These are phyloP conservation scores for Casuarius casuarius DNA, from an alignment of 2,113 vertebrate genomes.

Conservation along the genomic window DNA sequence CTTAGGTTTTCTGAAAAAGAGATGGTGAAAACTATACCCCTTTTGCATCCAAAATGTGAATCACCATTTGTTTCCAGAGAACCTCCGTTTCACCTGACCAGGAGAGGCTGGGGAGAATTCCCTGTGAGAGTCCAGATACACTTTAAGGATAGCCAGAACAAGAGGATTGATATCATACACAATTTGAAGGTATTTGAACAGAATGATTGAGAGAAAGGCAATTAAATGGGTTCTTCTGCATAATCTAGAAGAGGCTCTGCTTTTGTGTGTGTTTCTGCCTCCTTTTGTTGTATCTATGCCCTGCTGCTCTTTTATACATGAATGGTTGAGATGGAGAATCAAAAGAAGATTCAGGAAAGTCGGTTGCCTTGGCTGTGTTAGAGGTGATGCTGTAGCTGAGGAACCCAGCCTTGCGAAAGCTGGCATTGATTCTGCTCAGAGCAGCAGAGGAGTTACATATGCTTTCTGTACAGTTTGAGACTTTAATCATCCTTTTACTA, in stretches of 20 bases:
- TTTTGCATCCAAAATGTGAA: not conserved
- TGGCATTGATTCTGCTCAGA: not conserved
- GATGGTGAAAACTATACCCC: not conserved
- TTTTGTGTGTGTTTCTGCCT: not conserved
- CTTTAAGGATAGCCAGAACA: constrained; percentile 98
- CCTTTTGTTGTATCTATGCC: not conserved
- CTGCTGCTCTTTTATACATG: not conserved
- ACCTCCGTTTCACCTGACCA: constrained; percentile 95
- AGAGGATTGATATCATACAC: constrained; percentile 98
- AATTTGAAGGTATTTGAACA: constrained; percentile 90
- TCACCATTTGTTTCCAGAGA: constrained; percentile 82
- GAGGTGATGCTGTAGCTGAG: not conserved
- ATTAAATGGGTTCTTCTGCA: not conserved
- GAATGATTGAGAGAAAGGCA: not conserved
- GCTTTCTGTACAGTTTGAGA: not conserved
- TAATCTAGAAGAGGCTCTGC: not conserved
- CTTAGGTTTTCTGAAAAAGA: not conserved
- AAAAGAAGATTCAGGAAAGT: not conserved
- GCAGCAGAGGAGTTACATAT: not conserved
- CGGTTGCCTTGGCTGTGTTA: not conserved
- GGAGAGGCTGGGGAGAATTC: constrained; percentile 98
- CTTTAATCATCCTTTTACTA: not conserved
- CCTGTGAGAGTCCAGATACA: constrained; percentile 98
- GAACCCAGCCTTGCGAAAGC: not conserved
- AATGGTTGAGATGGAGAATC: not conserved